phyloP scores from a whole-genome alignment of 2,888 invertebrate species.

The Thymelicus acteon region DNA sequence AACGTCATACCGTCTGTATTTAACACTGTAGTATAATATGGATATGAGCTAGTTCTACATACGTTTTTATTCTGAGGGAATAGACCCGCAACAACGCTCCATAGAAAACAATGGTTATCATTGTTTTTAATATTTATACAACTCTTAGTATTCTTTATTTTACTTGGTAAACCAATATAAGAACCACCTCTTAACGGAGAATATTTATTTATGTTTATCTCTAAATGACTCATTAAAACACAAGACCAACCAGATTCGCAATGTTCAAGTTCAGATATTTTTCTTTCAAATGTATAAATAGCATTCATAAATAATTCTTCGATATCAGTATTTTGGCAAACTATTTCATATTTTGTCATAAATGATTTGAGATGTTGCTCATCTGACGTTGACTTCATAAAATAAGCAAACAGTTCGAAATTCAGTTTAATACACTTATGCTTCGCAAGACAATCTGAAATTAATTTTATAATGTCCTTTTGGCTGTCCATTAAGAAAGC shows the following conservation, averaged over 20 bases:
- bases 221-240: constrained; percentile 27
- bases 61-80: constrained; percentile 35
- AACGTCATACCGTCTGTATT: constrained; percentile 38
- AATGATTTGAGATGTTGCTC: constrained; percentile 37
- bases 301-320: no score
- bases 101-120: constrained; percentile 37
- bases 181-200: constrained; percentile 19
- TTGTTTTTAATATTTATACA: constrained; percentile 37
- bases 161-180: constrained; percentile 26
- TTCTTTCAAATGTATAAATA: constrained; percentile 15
- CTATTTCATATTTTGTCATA: constrained; percentile 27
- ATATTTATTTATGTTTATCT: constrained; percentile 39
- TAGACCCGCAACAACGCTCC: constrained; percentile 36
- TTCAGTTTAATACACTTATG: constrained; percentile 36
- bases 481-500: constrained; percentile 25
- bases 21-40: constrained; percentile 32
- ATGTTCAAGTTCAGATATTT: constrained; percentile 35
- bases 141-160: constrained; percentile 32
- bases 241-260: constrained; percentile 39
- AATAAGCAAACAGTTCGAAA: constrained; percentile 36
- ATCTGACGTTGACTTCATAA: constrained; percentile 16
- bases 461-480: constrained; percentile 19
- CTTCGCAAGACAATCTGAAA: constrained; percentile 28
- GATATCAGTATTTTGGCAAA: no score
- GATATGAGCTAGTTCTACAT: constrained; percentile 39